phyloP scores from a whole-genome alignment of 2,797 vertebrate genomes.

The Myioborus melanocephalus region DNA sequence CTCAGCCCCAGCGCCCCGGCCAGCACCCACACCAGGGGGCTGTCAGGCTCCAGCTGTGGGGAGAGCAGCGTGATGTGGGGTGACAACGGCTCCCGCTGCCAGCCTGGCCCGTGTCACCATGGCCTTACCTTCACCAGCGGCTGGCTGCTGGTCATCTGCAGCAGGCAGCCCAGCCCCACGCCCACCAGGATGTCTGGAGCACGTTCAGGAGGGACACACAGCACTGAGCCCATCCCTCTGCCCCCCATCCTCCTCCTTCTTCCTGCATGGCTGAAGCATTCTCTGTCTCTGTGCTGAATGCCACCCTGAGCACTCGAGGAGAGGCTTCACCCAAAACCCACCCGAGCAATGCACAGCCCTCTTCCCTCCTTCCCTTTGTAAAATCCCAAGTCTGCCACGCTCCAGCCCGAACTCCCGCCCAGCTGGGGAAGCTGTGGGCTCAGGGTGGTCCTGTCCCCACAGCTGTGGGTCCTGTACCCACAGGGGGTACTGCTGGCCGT shows the following conservation, averaged over 20 bases:
- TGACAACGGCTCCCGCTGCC: fast-evolving
- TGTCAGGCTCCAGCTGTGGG: slow-evolving; percentile 84
- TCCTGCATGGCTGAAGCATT: background rate
- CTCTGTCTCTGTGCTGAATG: background rate
- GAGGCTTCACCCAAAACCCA: background rate
- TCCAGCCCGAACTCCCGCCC: background rate
- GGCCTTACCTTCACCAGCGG: slow-evolving; percentile 78
- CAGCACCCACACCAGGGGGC: slow-evolving; percentile 89
- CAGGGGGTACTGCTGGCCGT: background rate
- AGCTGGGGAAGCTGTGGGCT: background rate
- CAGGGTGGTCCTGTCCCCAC: too few species aligned
- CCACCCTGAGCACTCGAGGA: background rate
- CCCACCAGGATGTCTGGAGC: slow-evolving; percentile 91
- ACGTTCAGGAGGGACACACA: slow-evolving; percentile 67
- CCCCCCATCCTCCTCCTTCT: background rate
- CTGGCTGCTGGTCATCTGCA: slow-evolving; percentile 80
- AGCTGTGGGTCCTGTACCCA: too few species aligned
- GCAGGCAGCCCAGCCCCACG: slow-evolving; percentile 88
- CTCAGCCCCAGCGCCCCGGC: slow-evolving; percentile 88
- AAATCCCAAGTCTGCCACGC: background rate
- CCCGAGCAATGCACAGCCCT: fast-evolving
- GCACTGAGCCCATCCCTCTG: fast-evolving
- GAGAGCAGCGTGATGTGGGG: fast-evolving
- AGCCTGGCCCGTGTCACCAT: fast-evolving
- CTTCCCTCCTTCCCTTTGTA: background rate